Evolutionary conservation across 1,140 invertebrate species (phyloP).

Genomic region (Hypsibius dujardini): DNA sequence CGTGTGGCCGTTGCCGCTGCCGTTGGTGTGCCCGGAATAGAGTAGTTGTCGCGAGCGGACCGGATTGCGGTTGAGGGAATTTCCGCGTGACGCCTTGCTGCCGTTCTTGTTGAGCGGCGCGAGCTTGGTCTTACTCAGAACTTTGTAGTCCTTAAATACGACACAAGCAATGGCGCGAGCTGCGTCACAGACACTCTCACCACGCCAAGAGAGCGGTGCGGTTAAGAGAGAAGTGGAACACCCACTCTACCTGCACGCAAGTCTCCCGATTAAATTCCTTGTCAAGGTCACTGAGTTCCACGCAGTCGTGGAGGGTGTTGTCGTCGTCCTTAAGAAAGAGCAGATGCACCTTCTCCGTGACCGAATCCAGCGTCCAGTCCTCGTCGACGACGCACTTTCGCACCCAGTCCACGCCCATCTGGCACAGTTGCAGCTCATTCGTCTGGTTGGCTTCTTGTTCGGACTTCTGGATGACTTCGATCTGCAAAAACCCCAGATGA

Average conservation of each 20-base stretch:
- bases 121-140: constrained; percentile 22
- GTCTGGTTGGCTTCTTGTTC: constrained; percentile 44
- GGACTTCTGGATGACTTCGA: constrained; percentile 44
- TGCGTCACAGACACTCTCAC: too few species aligned
- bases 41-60: constrained; percentile 33
- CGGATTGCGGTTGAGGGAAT: constrained; percentile 43
- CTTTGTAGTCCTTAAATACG: constrained; percentile 20
- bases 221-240: neutral
- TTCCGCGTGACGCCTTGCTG: constrained; percentile 33
- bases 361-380: constrained; percentile 34
- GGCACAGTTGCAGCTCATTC: constrained; percentile 37
- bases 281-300: constrained; percentile 41
- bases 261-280: constrained; percentile 6
- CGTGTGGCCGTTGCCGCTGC: constrained; percentile 21
- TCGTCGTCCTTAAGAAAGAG: constrained; percentile 55
- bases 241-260: constrained; percentile 22
- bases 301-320: constrained; percentile 53
- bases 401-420: constrained; percentile 50
- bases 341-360: constrained; percentile 47
- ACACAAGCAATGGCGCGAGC: neutral
- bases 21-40: neutral
- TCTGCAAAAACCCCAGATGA: constrained; percentile 14
- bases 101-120: constrained; percentile 25
- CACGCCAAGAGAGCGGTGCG: too few species aligned
- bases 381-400: constrained; percentile 39